Evolutionary conservation across 2,113 vertebrate genomes (phyloP), one percentile per base, ranked within the genome.

Genomic region (Ophiodon elongatus): DNA sequence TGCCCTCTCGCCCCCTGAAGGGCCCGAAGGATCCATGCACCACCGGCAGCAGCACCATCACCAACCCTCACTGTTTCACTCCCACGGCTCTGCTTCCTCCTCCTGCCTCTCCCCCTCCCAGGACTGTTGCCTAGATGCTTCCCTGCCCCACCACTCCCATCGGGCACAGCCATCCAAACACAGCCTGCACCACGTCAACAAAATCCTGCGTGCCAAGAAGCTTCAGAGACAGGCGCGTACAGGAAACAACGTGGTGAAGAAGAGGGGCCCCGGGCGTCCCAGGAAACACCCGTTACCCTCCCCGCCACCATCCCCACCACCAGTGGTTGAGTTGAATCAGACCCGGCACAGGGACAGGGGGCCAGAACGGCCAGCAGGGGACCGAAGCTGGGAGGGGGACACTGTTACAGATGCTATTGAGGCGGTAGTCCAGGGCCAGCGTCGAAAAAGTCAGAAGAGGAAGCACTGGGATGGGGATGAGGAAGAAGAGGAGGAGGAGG

Each of bases 191-290:
- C 98, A 99, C 0, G 98, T 99, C 89, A 99, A 99, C 96, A 99
- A 99, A 94, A 99, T 99, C 93, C 95, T 99, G 82, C 98, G 98
- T 77, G 98, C 97, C 93, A 99, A 99, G 94, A 95, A 98, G 93
- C 97, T 99, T 88, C 98, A 99, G 94, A 96, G 98, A 94, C 98
- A 99, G 95, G 97, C 98, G 63, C 98, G 98, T 71, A 99, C 98
- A 6, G 98, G 98, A 94, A 99, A 99, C 96, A 99, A 99, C 83
- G 96, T 99, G 68, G 96, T 99, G 69, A 99, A 99, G 94, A 99
- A 98, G 93, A 91, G 96, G 87, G 94, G 95, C 13, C 96, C 98
- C 0, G 98, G 98, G 0, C 97, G 97, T 67, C 98, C 98, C 27
- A 95, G 97, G 21, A 99, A 99, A 89, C 96, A 99, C 88, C 97